Percentiles rank a stretch among this genome's conserved stretches.
These are phyloP conservation scores for Yoshiicerus persimilis DNA, from an alignment of 1,140 invertebrate genomes.

Conservation along the genomic window DNA sequence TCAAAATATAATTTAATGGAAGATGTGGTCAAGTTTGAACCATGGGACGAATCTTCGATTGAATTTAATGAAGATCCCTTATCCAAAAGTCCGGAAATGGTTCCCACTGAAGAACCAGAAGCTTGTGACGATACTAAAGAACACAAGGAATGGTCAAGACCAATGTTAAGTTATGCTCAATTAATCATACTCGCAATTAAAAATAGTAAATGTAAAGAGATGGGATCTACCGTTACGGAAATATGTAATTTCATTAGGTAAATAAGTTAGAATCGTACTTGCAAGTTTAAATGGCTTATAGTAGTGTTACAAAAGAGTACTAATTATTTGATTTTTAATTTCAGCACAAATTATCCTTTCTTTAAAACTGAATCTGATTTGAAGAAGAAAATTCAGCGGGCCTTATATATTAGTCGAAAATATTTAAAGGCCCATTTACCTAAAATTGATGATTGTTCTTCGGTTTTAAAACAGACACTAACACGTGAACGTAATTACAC, in stretches of 20 bases:
- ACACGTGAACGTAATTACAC: neutral
- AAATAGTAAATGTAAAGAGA: neutral
- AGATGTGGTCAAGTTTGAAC: neutral
- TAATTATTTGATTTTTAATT: neutral
- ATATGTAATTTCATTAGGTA: neutral
- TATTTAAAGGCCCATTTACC: neutral
- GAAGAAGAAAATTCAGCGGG: neutral
- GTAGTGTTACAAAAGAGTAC: neutral
- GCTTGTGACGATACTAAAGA: neutral
- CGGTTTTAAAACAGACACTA: neutral
- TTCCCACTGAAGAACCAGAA: neutral
- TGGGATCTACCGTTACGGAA: neutral
- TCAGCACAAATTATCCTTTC: neutral
- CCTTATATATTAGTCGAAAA: neutral
- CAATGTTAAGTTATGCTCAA: neutral
- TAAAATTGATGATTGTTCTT: neutral
- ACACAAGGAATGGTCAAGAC: neutral
- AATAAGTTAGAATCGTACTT: too few species aligned
- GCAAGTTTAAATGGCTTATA: too few species aligned
- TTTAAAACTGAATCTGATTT: neutral
- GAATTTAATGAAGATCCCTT: neutral
- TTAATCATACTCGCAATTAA: neutral
- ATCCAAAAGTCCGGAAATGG: neutral
- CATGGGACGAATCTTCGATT: neutral
- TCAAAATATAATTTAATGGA: neutral